These are phyloP conservation scores for Priocnemis perturbator DNA, from an alignment of 2,888 invertebrate genomes.

Conservation along the genomic window DNA sequence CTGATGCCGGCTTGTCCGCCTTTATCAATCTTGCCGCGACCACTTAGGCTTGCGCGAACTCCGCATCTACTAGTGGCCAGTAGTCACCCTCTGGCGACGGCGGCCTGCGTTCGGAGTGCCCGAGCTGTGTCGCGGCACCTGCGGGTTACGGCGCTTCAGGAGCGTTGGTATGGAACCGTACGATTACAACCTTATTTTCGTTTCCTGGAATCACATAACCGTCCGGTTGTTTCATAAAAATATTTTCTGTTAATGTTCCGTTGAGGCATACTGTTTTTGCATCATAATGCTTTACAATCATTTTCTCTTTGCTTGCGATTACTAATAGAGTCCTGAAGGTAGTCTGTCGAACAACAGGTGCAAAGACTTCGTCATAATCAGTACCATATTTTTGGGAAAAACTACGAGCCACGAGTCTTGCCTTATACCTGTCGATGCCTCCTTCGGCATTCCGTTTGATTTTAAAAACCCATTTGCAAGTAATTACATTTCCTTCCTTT, in stretches of 20 bases:
- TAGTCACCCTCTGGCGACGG: too few species aligned
- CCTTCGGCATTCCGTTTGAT: slow-evolving; percentile 1
- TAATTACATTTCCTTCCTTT: not conserved
- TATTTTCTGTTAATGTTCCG: not conserved
- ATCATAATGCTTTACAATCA: slow-evolving; percentile 18
- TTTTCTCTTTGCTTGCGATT: slow-evolving; percentile 1
- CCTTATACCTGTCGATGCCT: not conserved
- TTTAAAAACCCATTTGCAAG: not conserved
- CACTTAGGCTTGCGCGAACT: too few species aligned
- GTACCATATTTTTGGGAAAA: not conserved
- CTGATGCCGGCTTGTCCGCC: too few species aligned
- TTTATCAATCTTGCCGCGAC: too few species aligned
- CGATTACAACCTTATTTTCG: slow-evolving; percentile 21
- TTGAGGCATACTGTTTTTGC: not conserved
- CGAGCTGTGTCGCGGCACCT: too few species aligned
- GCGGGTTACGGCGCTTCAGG: too few species aligned
- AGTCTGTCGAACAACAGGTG: not conserved
- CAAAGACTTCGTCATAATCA: slow-evolving; percentile 11
- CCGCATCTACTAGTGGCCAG: too few species aligned
- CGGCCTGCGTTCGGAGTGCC: too few species aligned
- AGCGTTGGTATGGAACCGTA: too few species aligned
- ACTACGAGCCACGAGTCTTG: not conserved
- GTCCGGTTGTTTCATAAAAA: not conserved
- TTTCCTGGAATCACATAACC: not conserved
- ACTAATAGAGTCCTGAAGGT: not conserved